A percentile compares a stretch with the other conserved stretches of the same genome.
phyloP scores from a whole-genome alignment of 2,888 invertebrate species.

The Hemicrepidius hirtus region DNA sequence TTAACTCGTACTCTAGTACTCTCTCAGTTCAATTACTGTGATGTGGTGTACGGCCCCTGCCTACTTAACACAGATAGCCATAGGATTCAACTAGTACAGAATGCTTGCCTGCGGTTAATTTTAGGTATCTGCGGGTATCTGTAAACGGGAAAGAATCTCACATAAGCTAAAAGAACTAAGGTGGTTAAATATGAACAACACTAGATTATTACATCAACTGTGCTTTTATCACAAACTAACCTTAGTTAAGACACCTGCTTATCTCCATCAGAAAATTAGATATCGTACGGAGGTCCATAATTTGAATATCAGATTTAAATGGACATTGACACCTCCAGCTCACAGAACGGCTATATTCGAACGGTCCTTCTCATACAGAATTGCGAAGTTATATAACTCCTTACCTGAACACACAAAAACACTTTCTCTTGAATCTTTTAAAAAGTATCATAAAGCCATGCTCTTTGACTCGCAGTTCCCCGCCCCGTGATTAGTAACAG shows the following conservation, averaged over 20 bases:
- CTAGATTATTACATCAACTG: background rate
- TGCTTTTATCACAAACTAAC: slow-evolving; percentile 2
- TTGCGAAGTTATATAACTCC: slow-evolving; percentile 11
- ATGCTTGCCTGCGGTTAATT: slow-evolving; percentile 5
- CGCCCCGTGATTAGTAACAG: too few species aligned
- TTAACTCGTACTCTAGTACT: too few species aligned
- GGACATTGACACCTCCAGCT: background rate
- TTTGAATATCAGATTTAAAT: too few species aligned
- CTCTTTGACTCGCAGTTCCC: too few species aligned
- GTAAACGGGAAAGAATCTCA: background rate
- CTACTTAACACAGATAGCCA: too few species aligned
- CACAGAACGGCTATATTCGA: slow-evolving; percentile 14
- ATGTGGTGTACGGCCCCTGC: too few species aligned
- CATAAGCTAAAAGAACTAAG: background rate
- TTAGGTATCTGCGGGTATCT: slow-evolving; percentile 13
- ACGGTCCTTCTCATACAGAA: slow-evolving; percentile 2
- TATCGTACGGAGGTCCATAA: slow-evolving; percentile 14
- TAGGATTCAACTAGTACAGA: background rate
- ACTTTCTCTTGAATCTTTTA: too few species aligned
- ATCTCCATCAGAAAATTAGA: background rate
- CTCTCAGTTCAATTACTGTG: too few species aligned
- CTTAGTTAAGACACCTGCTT: background rate
- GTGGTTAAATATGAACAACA: slow-evolving; percentile 17
- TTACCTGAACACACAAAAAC: too few species aligned
- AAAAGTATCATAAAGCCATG: too few species aligned